phyloP scores from a whole-genome alignment of 1,140 invertebrate genomes.

The Bicyclus anynana region DNA sequence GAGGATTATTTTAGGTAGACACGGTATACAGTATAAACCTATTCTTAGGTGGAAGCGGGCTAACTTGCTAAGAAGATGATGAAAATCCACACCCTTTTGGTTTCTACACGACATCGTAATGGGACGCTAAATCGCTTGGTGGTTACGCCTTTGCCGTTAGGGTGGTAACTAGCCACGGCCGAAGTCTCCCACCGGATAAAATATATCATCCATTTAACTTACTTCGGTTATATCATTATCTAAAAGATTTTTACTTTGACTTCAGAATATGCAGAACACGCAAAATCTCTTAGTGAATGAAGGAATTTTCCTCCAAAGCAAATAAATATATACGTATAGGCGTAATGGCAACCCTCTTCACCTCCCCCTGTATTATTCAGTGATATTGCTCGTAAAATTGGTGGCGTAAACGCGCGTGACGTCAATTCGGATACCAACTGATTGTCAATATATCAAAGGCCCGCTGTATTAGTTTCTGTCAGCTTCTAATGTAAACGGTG shows the following conservation, averaged over 20 bases:
- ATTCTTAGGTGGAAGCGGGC: too few relatives aligned
- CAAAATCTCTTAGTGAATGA: constrained; percentile 41
- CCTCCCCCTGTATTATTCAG: constrained; percentile 44
- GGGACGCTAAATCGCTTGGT: too few relatives aligned
- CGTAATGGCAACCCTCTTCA: constrained; percentile 32
- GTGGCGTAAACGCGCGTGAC: constrained; percentile 42
- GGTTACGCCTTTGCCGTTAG: too few relatives aligned
- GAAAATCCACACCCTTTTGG: too few relatives aligned
- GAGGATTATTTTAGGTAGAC: too few relatives aligned
- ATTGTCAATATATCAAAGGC: constrained; percentile 28
- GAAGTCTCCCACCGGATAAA: neutral
- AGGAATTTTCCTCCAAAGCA: constrained; percentile 27
- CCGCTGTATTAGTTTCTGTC: constrained; percentile 16
- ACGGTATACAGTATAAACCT: neutral
- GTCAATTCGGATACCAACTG: constrained; percentile 26
- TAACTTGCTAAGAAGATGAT: too few relatives aligned
- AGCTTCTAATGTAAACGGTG: neutral
- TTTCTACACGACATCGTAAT: too few relatives aligned
- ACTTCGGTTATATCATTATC: constrained; percentile 13
- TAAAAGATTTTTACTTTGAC: constrained; percentile 29
- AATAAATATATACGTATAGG: constrained; percentile 26
- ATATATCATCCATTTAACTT: neutral
- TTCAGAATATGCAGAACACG: constrained; percentile 38
- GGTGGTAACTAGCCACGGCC: neutral
- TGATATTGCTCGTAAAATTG: constrained; percentile 61